A percentile compares a stretch with the other conserved stretches of the same genome.
Evolutionary conservation across 2,113 vertebrate species (phyloP).

Genomic region (Fulica atra): DNA sequence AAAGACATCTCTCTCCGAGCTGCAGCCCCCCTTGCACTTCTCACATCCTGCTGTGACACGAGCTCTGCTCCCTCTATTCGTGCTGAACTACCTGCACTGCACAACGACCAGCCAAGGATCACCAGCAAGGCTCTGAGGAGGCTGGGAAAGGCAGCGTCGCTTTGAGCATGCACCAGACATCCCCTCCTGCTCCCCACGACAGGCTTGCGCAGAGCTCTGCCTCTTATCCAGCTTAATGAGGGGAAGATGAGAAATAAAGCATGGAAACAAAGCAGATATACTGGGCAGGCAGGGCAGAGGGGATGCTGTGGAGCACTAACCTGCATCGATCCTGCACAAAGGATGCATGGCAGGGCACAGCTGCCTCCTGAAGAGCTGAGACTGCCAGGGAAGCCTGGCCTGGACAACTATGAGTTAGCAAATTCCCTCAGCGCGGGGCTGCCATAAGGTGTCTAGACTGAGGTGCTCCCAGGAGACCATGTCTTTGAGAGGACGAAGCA

Average conservation of each 20-base stretch:
- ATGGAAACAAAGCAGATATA: fast-evolving
- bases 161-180: background rate
- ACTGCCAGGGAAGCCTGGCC: background rate
- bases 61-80: background rate
- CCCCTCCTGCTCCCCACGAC: background rate
- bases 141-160: background rate
- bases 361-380: background rate
- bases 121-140: background rate
- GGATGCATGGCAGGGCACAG: background rate
- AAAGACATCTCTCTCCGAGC: background rate
- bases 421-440: background rate
- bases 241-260: background rate
- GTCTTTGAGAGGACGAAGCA: background rate
- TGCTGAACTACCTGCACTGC: background rate
- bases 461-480: background rate
- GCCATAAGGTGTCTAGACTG: background rate
- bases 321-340: background rate
- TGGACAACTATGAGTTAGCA: background rate
- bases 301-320: background rate
- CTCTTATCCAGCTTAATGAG: background rate
- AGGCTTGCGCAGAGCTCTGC: background rate
- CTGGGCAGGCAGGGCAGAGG: background rate
- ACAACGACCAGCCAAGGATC: fast-evolving
- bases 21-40: background rate
- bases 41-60: background rate